Evolutionary conservation across 2,888 invertebrate species (phyloP).

Genomic region (Pemphredon lugubris): DNA sequence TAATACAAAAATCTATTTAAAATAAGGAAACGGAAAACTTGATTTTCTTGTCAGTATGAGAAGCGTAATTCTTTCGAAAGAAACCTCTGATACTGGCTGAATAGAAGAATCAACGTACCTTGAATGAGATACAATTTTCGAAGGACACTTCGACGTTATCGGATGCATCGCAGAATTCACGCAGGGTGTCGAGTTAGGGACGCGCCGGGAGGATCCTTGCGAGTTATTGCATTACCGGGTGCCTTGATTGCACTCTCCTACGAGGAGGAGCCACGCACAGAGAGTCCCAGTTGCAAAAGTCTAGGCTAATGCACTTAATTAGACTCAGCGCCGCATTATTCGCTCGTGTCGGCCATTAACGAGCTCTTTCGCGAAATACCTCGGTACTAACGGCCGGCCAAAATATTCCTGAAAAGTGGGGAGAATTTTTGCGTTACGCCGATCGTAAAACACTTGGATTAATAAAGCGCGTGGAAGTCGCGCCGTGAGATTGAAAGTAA

Average conservation of each 20-base stretch:
- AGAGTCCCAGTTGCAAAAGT: conserved; percentile 59
- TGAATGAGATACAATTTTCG: conserved; percentile 40
- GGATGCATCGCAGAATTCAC: conserved; percentile 14
- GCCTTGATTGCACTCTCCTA: conserved; percentile 56
- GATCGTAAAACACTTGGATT: neutral
- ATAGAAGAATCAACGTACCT: conserved; percentile 24
- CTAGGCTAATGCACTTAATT: conserved; percentile 73
- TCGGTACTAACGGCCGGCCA: conserved; percentile 3
- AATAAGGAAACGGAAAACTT: too few relatives aligned
- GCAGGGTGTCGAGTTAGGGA: conserved; percentile 1
- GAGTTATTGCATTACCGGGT: conserved; percentile 64
- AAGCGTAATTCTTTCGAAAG: too few relatives aligned
- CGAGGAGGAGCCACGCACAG: conserved; percentile 30
- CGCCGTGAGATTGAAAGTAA: too few relatives aligned
- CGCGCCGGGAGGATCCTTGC: conserved; percentile 36
- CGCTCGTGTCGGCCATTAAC: conserved; percentile 63
- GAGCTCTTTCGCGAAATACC: conserved; percentile 52
- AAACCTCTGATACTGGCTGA: too few relatives aligned
- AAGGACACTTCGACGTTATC: conserved; percentile 13
- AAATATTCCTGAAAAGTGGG: neutral
- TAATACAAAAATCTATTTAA: too few relatives aligned
- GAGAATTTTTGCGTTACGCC: neutral
- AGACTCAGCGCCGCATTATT: conserved; percentile 51
- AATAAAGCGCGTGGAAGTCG: too few relatives aligned
- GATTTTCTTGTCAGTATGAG: too few relatives aligned